Evolutionary conservation across 2,797 vertebrate species (phyloP), one percentile per base, ranked within the genome.

Genomic region (Pipistrellus nathusii): DNA sequence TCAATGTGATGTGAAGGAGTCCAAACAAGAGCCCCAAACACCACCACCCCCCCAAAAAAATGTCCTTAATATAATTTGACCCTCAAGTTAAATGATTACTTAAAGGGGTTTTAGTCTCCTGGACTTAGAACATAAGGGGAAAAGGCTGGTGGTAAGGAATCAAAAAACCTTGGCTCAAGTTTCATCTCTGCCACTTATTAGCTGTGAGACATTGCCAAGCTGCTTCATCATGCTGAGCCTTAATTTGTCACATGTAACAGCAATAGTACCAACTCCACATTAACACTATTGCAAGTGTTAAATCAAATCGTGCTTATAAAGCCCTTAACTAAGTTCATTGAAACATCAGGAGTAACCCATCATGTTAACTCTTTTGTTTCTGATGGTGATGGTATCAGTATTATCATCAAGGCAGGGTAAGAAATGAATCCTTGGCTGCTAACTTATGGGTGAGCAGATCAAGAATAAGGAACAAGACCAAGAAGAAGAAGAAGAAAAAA

Each of bases 31-130:
- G 38, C 6, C 30, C 32, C 35, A 41, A 41, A 41, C 27, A 68
- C 48, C 25, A n/a, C n/a, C n/a, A n/a, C n/a, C 8, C 17, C 51
- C 48, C 8, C 51, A 7, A 55, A 41, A 89, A 85, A 44, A 44
- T 78, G 59, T 15, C 53, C 35, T 64, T 89, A 18, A 88, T 77
- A 78, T 93, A 85, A 55, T 57, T 71, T 68, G 80, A 51, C 41
- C 27, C 38, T 77, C 38, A 90, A 83, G 77, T 81, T 59, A 73
- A 5, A 51, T 44, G 73, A 53, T 81, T 68, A 69, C 30, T 21
- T 38, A 21, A 91, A 84, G 18, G 30, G 64, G 7, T 14, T 84
- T 76, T 71, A 18, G n/a, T 83, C 38, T 92, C 35, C 13, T 84
- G 6, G 21, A 69, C 71, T 59, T 27, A 91, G 44, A 88, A 69